Conservation (phyloP, 2,113 vertebrate genomes). For the Myanophis thanlyinensis region DNA sequence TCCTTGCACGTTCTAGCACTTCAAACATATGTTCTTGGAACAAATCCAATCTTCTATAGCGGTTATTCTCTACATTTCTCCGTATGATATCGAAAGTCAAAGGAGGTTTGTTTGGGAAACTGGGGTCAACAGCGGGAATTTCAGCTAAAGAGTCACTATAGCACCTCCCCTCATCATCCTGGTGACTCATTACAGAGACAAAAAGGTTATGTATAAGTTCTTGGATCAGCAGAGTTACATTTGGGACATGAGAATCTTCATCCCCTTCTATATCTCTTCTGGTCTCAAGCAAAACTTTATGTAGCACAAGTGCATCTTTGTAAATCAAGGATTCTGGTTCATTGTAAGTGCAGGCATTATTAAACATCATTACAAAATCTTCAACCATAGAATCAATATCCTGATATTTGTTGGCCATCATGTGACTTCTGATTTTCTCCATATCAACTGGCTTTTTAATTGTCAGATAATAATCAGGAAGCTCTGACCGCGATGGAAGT, state of each 20-base stretch:
- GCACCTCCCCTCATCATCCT: conserved; percentile 98
- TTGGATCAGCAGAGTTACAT: conserved; percentile 92
- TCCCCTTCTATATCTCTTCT: conserved; percentile 92
- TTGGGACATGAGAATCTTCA: conserved; percentile 91
- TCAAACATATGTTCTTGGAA: conserved; percentile 99
- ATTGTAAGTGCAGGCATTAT: conserved; percentile 98
- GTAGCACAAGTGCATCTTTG: conserved; percentile 92
- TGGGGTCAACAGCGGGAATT: conserved; percentile 87
- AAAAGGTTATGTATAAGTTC: conserved; percentile 98
- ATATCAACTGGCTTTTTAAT: conserved; percentile 98
- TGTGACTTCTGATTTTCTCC: conserved; percentile 97
- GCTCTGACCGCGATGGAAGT: conserved; percentile 92
- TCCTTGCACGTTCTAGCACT: conserved; percentile 92
- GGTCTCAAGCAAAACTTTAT: conserved; percentile 92
- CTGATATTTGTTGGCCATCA: conserved; percentile 98
- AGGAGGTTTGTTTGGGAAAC: conserved; percentile 80
- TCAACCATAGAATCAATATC: conserved; percentile 97
- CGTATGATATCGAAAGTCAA: conserved; percentile 96
- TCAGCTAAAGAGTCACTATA: conserved; percentile 98
- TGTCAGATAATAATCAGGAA: conserved; percentile 97
- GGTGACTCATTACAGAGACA: conserved; percentile 95
- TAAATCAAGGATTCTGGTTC: conserved; percentile 98
- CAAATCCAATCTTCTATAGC: conserved; percentile 90
- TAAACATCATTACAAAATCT: conserved; percentile 99
- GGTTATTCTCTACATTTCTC: conserved; percentile 88